phyloP scores from a whole-genome alignment of 2,888 invertebrate genomes.

The Melinaea menophilus region DNA sequence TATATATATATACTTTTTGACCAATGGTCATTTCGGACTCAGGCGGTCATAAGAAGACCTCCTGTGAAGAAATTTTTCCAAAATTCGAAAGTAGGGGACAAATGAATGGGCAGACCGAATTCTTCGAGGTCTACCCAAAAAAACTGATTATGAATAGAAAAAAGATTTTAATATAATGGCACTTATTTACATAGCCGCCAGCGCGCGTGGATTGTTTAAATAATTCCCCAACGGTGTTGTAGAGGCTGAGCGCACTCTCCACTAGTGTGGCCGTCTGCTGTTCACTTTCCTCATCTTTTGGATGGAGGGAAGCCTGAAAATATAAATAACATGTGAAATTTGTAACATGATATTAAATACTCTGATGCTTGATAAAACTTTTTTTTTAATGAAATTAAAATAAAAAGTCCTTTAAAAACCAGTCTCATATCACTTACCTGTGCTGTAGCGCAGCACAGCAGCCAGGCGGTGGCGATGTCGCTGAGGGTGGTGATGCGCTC shows the following conservation, averaged over 20 bases:
- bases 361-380: too few species aligned
- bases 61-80: too few species aligned
- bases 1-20: too few species aligned
- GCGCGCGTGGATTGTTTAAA: constrained; percentile 92
- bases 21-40: too few species aligned
- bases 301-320: constrained; percentile 65
- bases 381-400: too few species aligned
- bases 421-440: constrained; percentile 62
- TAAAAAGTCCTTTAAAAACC: too few species aligned
- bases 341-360: too few species aligned
- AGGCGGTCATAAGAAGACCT: too few species aligned
- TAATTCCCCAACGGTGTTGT: constrained; percentile 86
- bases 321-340: neutral
- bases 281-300: constrained; percentile 88
- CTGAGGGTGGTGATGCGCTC: constrained; percentile 90
- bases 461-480: constrained; percentile 88
- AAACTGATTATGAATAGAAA: constrained; percentile 5
- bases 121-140: too few species aligned
- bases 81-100: too few species aligned
- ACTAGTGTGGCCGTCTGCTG: constrained; percentile 89
- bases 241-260: constrained; percentile 92
- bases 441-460: constrained; percentile 85
- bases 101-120: too few species aligned
- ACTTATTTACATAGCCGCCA: constrained; percentile 86
- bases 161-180: constrained; percentile 2